These are phyloP conservation scores for Pristionchus fissidentatus DNA, from an alignment of 2,888 invertebrate genomes.

Conservation along the genomic window DNA sequence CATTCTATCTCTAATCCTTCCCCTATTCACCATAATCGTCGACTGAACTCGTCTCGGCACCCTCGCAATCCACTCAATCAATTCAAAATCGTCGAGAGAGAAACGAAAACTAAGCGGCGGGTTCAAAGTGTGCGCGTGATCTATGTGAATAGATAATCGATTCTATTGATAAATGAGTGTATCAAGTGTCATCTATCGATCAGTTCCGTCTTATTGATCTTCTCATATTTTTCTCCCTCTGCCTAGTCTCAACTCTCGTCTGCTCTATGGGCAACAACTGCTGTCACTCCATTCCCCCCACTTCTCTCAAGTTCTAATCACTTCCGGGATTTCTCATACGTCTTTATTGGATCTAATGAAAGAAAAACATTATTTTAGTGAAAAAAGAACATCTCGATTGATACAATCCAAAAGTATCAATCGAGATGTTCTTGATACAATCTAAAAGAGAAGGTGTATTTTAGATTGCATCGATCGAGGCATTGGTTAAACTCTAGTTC, in stretches of 20 bases:
- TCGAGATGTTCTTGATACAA: too few species aligned
- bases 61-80: not conserved
- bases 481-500: too few species aligned
- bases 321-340: slow-evolving; percentile 1
- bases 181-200: slow-evolving; percentile 1
- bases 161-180: not conserved
- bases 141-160: too few species aligned
- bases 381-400: too few species aligned
- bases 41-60: slow-evolving; percentile 28
- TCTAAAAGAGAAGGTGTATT: too few species aligned
- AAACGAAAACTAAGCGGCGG: not conserved
- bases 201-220: not conserved
- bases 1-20: not conserved
- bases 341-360: too few species aligned
- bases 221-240: slow-evolving; percentile 1
- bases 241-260: too few species aligned
- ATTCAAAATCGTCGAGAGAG: not conserved
- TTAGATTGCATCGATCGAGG: too few species aligned
- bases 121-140: not conserved
- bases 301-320: not conserved
- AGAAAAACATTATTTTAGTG: too few species aligned
- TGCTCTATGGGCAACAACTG: slow-evolving; percentile 23
- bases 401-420: too few species aligned
- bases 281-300: slow-evolving; percentile 20
- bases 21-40: not conserved